Evolutionary conservation across 2,888 invertebrate species (phyloP).

Genomic region (Cybosia mesomella): DNA sequence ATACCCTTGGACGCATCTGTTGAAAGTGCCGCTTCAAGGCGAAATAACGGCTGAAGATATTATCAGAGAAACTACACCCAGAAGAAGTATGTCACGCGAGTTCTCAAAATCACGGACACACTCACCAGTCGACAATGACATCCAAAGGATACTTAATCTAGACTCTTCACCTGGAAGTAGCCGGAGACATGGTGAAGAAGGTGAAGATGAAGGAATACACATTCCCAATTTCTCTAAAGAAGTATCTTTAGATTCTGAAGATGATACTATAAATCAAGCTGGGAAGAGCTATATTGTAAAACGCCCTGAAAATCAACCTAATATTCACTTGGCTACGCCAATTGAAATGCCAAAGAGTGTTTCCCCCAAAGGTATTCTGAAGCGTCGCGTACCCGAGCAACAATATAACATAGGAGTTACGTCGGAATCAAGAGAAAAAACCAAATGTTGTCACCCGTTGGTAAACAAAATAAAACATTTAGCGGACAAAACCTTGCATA

Average conservation of each 20-base stretch:
- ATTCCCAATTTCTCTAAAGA: conserved; percentile 84
- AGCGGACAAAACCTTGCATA: conserved; percentile 88
- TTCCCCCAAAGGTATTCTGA: conserved; percentile 85
- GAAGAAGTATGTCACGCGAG: conserved; percentile 83
- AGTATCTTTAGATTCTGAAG: conserved; percentile 81
- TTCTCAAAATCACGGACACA: conserved; percentile 79
- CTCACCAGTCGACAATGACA: conserved; percentile 72
- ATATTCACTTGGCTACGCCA: conserved; percentile 66
- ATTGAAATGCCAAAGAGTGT: conserved; percentile 75
- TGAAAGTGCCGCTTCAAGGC: conserved; percentile 88
- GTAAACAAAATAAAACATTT: conserved; percentile 89
- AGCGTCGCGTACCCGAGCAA: conserved; percentile 80
- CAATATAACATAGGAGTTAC: conserved; percentile 75
- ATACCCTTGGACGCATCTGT: conserved; percentile 93
- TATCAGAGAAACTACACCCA: conserved; percentile 78
- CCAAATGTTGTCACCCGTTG: conserved; percentile 87
- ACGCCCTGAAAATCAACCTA: conserved; percentile 69
- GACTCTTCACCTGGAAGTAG: conserved; percentile 85
- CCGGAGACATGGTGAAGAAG: conserved; percentile 80
- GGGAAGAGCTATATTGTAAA: conserved; percentile 61
- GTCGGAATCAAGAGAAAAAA: conserved; percentile 80
- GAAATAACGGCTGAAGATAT: conserved; percentile 84
- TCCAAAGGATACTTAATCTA: conserved; percentile 79
- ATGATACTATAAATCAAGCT: conserved; percentile 70
- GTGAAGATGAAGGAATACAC: conserved; percentile 79